A percentile compares a stretch with the other conserved stretches of the same genome.
phyloP scores from a whole-genome alignment of 2,888 invertebrate species.

The Eustalomyia histrio region DNA sequence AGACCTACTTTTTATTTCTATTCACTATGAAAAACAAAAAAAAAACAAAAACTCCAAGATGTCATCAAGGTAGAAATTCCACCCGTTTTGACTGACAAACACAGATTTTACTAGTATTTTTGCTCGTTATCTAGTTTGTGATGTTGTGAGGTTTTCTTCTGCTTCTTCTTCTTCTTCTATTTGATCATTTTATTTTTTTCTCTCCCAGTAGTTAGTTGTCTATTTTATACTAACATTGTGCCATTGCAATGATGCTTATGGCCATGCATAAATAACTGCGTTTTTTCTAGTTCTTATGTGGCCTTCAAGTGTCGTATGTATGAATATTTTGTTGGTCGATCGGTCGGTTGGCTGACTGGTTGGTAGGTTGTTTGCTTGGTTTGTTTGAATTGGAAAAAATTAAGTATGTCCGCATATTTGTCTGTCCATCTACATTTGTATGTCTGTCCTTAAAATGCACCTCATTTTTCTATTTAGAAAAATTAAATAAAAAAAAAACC shows the following conservation, averaged over 20 bases:
- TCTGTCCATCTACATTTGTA: not conserved
- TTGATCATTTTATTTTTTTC: conserved; percentile 40
- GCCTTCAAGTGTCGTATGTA: conserved; percentile 64
- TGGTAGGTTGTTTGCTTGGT: conserved; percentile 1
- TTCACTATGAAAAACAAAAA: conserved; percentile 26
- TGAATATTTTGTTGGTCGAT: conserved; percentile 19
- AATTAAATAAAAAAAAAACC: conserved; percentile 19
- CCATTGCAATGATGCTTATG: conserved; percentile 50
- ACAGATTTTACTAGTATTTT: conserved; percentile 57
- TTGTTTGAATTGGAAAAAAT: conserved; percentile 55
- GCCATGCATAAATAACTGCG: conserved; percentile 60
- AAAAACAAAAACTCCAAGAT: conserved; percentile 52
- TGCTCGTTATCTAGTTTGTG: conserved; percentile 58
- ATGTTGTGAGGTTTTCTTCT: conserved; percentile 36
- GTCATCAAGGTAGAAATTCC: conserved; percentile 62
- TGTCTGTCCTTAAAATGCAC: conserved; percentile 43
- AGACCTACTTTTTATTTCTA: conserved; percentile 62
- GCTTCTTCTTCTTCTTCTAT: not conserved
- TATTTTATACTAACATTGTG: conserved; percentile 29
- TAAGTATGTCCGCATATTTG: conserved; percentile 56
- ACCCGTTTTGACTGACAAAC: conserved; percentile 60
- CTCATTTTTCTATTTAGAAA: conserved; percentile 19
- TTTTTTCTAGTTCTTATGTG: conserved; percentile 62
- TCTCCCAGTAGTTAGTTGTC: not conserved
- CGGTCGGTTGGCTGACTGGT: conserved; percentile 24